phyloP scores from a whole-genome alignment of 2,113 vertebrate genomes.

The Melanerpes aurifrons region DNA sequence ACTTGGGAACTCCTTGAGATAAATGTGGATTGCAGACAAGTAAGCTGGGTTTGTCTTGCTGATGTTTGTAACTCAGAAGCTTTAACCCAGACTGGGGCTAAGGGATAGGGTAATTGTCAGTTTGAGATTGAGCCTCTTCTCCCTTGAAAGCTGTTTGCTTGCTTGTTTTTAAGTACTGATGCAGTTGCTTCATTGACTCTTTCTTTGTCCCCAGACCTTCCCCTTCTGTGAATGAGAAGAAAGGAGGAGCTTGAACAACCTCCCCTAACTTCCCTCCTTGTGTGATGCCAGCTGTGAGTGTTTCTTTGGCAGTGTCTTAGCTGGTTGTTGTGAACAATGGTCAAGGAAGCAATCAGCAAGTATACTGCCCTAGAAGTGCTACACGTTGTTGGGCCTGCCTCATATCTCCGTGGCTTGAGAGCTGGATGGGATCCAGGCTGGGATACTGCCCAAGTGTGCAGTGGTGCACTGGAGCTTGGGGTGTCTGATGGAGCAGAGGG shows the following conservation, averaged over 20 bases:
- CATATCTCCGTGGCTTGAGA: background rate
- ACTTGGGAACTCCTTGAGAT: background rate
- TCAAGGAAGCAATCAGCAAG: constrained; percentile 99
- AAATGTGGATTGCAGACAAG: background rate
- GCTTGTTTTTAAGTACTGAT: background rate
- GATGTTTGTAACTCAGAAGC: background rate
- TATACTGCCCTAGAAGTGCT: constrained; percentile 99
- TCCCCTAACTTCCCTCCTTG: background rate
- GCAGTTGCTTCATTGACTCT: background rate
- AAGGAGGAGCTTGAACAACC: background rate
- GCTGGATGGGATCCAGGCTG: background rate
- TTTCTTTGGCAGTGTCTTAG: constrained; percentile 99
- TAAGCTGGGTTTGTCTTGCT: background rate
- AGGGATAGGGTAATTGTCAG: background rate
- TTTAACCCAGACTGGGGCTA: background rate
- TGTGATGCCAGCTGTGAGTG: constrained; percentile 88
- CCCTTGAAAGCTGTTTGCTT: background rate
- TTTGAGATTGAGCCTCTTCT: background rate
- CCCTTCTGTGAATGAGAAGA: background rate
- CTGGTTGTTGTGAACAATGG: constrained; percentile 98
- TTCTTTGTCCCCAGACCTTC: background rate
- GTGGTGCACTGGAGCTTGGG: background rate
- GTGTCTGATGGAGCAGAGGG: background rate
- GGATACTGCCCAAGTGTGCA: background rate
- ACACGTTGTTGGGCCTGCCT: constrained; percentile 78